phyloP scores from a whole-genome alignment of 2,113 vertebrate species.

The Trogon melanurus region DNA sequence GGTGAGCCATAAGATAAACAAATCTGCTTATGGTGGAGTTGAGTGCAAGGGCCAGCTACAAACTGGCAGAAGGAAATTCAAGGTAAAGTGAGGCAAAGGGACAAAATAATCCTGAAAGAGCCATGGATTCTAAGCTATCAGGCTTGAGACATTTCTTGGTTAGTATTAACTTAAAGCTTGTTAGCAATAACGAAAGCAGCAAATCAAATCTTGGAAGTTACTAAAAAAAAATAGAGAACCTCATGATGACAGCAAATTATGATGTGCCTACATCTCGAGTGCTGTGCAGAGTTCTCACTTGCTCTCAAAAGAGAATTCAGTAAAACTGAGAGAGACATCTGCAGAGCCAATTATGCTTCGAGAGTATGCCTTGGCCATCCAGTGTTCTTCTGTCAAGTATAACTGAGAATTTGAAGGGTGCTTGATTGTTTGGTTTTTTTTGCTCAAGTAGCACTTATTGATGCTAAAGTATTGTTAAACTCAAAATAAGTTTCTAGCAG shows the following conservation, averaged over 20 bases:
- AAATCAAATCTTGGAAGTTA: background rate
- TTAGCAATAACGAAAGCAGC: background rate
- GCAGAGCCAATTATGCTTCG: background rate
- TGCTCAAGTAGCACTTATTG: constrained; percentile 34
- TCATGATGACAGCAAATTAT: background rate
- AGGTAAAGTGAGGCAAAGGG: background rate
- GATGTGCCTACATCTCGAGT: background rate
- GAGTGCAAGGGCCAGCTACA: background rate
- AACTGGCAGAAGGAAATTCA: background rate
- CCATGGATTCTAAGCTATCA: background rate
- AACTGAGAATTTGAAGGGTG: constrained; percentile 18
- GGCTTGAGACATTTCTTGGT: background rate
- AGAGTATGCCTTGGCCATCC: background rate
- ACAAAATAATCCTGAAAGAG: background rate
- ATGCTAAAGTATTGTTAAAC: constrained; percentile 1
- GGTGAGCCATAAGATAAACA: background rate
- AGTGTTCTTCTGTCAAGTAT: background rate
- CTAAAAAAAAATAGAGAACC: background rate
- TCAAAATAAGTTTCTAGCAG: background rate
- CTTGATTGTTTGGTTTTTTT: background rate
- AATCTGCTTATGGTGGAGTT: background rate
- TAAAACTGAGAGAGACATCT: constrained; percentile 16
- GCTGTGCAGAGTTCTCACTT: background rate
- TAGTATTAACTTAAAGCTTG: background rate
- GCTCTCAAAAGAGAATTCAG: background rate